Base-by-base conservation (phyloP, 2,113 vertebrate genomes). In the Thryonomys swinderianus region DNA sequence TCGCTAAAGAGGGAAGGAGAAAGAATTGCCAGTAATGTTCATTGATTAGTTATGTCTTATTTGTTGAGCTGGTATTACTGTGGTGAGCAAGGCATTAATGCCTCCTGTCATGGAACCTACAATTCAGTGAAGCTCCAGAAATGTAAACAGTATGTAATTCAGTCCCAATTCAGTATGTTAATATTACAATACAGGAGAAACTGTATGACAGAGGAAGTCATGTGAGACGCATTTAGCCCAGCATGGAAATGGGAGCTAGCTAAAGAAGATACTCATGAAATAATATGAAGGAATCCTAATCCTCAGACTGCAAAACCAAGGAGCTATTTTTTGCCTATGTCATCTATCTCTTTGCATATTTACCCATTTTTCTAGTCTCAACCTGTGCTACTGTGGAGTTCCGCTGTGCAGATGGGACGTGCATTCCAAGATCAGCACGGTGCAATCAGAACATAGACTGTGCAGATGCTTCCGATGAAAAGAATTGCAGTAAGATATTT, bases 401-500 rank as follows among this genome's bases (percentile, higher is more conserved):
- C 89, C 98, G 94, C 61, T 99, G 99, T 95, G 98, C 99, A 85
- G 99, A 99, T 87, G 99, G 99, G 80, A 96, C 95, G 83, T 99
- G 99, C 82, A 96, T 99, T 78, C 98, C 99, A 79, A 99, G 98
- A 98, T 98, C 99, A 32, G 99, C 99, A 61, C 99, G 93, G 95
- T 99, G 99, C 98, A 99, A 99, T 98, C 99, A 99, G 98, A 98
- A 99, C 98, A 98, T 99, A 10, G 99, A 99, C 96, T 99, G 99
- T 90, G 98, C 99, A 25, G 99, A 99, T 88, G 99, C 99, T 95
- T 99, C 99, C 0, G 99, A 99, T 97, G 99, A 99, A 96, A 99
- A 99, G 97, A 99, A 92, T 96, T 99, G 99, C 98, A 99, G 99
- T 99, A 98, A 99, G 99, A 97, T 83, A 73, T 76, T 45, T 76